Conservation (phyloP, 2,113 vertebrate genomes). For the Tringa solitaria region DNA sequence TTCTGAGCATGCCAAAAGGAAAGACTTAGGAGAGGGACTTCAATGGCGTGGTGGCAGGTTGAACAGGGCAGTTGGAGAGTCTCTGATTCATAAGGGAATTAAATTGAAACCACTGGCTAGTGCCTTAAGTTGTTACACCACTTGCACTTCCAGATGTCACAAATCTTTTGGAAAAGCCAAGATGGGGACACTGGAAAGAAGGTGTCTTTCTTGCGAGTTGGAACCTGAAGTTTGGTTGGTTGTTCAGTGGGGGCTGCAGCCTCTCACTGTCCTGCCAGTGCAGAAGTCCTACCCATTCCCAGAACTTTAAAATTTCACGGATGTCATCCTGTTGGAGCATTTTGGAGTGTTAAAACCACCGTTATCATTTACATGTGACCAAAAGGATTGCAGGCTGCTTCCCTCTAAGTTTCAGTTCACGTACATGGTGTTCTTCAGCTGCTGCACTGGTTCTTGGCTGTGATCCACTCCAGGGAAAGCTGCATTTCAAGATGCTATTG, state of each 20-base stretch:
- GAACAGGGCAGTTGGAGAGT: not conserved
- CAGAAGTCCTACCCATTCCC: not conserved
- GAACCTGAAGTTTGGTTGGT: not conserved
- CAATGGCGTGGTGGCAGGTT: accelerated
- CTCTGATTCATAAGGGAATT: not conserved
- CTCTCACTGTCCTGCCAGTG: accelerated
- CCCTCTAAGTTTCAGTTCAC: not conserved
- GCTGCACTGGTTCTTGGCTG: not conserved
- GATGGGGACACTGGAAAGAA: not conserved
- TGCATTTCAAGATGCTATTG: not conserved
- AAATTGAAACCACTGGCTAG: not conserved
- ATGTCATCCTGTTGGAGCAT: not conserved
- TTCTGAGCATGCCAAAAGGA: not conserved
- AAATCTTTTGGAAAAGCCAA: not conserved
- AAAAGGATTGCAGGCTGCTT: not conserved
- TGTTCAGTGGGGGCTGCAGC: not conserved
- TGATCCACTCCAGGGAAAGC: not conserved
- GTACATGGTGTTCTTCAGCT: not conserved
- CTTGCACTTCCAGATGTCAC: not conserved
- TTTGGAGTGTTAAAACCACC: not conserved
- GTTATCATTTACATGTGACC: not conserved
- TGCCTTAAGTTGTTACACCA: not conserved
- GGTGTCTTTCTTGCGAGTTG: not conserved
- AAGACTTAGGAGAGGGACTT: not conserved
- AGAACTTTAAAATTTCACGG: not conserved